Evolutionary conservation across 2,888 invertebrate genomes (phyloP), one percentile per base, ranked within the genome.

Genomic region (Phortica okadai): DNA sequence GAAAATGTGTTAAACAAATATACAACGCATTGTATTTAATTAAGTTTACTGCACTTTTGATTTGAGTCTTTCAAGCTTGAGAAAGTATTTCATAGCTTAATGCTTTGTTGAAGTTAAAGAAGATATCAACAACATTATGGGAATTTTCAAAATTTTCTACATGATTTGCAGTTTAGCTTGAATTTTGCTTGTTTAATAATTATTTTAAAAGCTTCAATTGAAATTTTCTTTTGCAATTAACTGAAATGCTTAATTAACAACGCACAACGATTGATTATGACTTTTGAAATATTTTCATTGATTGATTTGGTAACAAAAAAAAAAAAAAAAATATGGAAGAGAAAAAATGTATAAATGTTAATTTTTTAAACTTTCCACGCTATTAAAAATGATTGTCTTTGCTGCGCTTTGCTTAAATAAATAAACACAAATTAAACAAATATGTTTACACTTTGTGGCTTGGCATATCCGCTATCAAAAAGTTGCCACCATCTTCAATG

Each of bases 301-400:
- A 50, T 50, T 50, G 33, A 1, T 33, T 33, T 33, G 33, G 33
- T 33, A 33, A 33, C 2, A 33, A 33, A 33, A 33, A 33, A 33
- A 33, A 33, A 33, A 33, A 33, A 33, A 33, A 33, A 33, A 21
- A 21, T 21, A 21, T 21, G 21, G 21, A 21, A 21, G 45, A 3
- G 10, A 50, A 50, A 50, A 50, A 8, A 50, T 50, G 2, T 50
- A 14, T 0, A 11, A 14, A 14, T 62, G 25, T 62, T 62, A 62
- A 62, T 62, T 62, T 59, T 59, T 62, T 25, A 62, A 67, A 67
- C 69, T 69, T 69, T 69, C 69, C 16, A 69, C 44, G 69, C 45
- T 45, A 69, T 69, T 69, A 69, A 69, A 69, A 69, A 44, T 45
- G 44, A 41, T 16, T 69, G 21, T 44, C 25, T 45, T 69, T 69